Percentiles rank a stretch among this genome's conserved stretches.
Conservation (phyloP, 2,113 vertebrate species). For the Erpornis zantholeuca region DNA sequence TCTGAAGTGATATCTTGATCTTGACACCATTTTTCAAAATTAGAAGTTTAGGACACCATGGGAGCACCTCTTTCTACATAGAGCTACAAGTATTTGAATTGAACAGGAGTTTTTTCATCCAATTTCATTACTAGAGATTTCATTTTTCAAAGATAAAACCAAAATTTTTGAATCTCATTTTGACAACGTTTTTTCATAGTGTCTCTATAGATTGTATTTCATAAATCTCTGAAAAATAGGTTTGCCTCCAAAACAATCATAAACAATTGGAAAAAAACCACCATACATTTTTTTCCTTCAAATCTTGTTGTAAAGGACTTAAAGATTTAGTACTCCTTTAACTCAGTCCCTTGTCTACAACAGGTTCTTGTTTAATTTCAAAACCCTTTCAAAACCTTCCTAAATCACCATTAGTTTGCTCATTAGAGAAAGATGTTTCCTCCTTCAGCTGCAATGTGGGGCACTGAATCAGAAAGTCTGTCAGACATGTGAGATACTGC, state of each 20-base stretch:
- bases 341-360: not conserved
- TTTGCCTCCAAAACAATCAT: not conserved
- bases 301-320: not conserved
- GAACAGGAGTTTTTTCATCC: not conserved
- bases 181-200: not conserved
- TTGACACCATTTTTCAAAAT: not conserved
- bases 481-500: not conserved
- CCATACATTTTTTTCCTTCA: not conserved
- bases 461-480: not conserved
- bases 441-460: not conserved
- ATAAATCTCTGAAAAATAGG: not conserved
- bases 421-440: not conserved
- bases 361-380: not conserved
- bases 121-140: not conserved
- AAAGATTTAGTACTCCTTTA: not conserved
- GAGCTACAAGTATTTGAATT: not conserved
- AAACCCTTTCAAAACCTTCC: not conserved
- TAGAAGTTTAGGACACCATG: not conserved
- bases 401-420: not conserved
- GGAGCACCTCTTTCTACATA: not conserved
- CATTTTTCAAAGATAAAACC: not conserved
- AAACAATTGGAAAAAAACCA: accelerated
- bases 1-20: not conserved
- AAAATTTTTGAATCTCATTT: not conserved
- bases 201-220: not conserved